These are phyloP conservation scores for Sarcophaga carnaria DNA, from an alignment of 2,888 invertebrate species.

Conservation along the genomic window DNA sequence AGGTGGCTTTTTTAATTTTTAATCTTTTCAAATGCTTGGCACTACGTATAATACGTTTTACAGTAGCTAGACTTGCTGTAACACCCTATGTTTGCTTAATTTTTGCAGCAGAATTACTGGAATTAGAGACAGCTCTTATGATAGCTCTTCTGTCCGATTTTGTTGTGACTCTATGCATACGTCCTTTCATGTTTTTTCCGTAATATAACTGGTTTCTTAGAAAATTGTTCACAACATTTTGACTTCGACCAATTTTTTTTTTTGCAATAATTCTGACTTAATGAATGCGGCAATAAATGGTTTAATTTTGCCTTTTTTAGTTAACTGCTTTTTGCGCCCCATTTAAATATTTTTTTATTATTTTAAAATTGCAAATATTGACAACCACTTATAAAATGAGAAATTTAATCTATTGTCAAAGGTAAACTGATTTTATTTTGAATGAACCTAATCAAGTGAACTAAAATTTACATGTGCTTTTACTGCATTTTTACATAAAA, in stretches of 20 bases:
- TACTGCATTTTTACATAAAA: neutral
- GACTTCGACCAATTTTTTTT: conserved; percentile 34
- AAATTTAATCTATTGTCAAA: too few relatives aligned
- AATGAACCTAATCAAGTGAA: neutral
- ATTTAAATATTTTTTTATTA: too few relatives aligned
- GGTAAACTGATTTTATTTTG: too few relatives aligned
- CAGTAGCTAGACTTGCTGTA: conserved; percentile 3
- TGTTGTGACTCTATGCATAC: neutral
- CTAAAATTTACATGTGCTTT: neutral
- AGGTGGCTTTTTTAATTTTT: conserved; percentile 1
- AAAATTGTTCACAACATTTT: conserved; percentile 19
- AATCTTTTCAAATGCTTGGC: conserved; percentile 29
- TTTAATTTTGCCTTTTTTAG: conserved; percentile 7
- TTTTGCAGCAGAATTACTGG: conserved; percentile 14
- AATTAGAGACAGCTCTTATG: neutral
- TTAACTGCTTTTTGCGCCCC: too few relatives aligned
- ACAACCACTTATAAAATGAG: too few relatives aligned
- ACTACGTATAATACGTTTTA: conserved; percentile 21
- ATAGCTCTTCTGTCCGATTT: conserved; percentile 16
- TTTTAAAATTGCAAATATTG: too few relatives aligned
- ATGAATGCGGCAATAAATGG: neutral
- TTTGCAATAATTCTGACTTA: conserved; percentile 32
- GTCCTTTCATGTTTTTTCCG: conserved; percentile 20
- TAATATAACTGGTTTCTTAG: conserved; percentile 12
- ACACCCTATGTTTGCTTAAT: neutral